Evolutionary conservation across 2,888 invertebrate genomes (phyloP), one percentile per base, ranked within the genome.

Genomic region (Plagodis pulveraria): DNA sequence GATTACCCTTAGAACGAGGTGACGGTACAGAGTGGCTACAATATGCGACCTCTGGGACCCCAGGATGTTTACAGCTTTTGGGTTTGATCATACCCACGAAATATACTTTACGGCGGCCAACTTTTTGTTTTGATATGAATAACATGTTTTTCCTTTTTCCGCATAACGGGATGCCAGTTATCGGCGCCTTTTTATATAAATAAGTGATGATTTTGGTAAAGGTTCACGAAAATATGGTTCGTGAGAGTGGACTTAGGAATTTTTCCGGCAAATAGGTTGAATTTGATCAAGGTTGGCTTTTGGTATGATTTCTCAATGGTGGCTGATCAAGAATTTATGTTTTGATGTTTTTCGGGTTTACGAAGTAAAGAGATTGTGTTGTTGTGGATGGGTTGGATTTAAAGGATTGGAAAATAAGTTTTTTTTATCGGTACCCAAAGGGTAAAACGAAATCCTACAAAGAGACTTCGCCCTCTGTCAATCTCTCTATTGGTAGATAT

Each of bases 31-130:
- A 70, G 73, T 69, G 77, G 70, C 68, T 66, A 71, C 73, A 73
- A 77, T 74, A 76, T 76, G 73, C 65, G 76, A 66, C 77, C 77
- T 69, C 46, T 51, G 78, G 76, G 77, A 77, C 45, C 34, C 58
- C 50, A 66, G 62, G 56, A 65, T 67, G 67, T 69, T 76, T 67
- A 68, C 50, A 70, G 72, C 71, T 75, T 71, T 74, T 35, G 56
- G 60, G 56, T 63, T 68, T 65, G 62, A 71, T 67, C 69, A 70
- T 71, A 72, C 69, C 68, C 60, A 56, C 66, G 63, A 73, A 76
- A 76, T 74, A 76, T 70, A 67, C 60, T 68, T 69, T 72, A 67
- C 67, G 45, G 46, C 59, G 34, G 58, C 56, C 65, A 71, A 72
- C 56, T 74, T 72, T 61, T 64, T 65, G 60, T 74, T 71, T 69